Evolutionary conservation across 1,140 invertebrate genomes (phyloP), one percentile per base, ranked within the genome.

Genomic region (Arion vulgaris): DNA sequence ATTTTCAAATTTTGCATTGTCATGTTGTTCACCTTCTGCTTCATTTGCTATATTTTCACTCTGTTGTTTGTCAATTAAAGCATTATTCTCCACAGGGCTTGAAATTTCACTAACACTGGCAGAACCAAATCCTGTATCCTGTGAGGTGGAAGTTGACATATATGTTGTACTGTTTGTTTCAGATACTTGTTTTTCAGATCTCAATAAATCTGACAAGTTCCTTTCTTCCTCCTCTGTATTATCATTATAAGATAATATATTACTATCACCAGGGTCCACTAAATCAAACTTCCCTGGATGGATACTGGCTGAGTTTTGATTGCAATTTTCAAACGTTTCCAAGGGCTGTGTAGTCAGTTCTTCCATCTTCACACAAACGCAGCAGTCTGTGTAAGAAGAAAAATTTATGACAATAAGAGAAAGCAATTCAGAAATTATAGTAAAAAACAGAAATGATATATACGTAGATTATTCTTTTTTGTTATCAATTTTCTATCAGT

Each of bases 61-160:
- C 53, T 11, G 53, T n/a, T 2, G 5, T 23, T n/a, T 57, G 53
- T n/a, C 53, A 15, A 23, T 23, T 23, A 28, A 26, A 19, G 2
- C 32, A 34, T 49, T 34, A 23, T 17, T 71, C 15, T 80, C 66
- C 1, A 28, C 78, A 45, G 78, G 78, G 41, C 62, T 80, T 0
- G 57, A 53, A 26, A 66, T 51, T n/a, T 71, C 45, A 57, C 62
- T 66, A 28, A 51, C 66, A 71, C 38, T 71, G 23, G 66, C 78
- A 45, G 78, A 80, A 66, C 41, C 39, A 51, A 80, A 80, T 19
- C 78, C 78, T 71, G 78, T 80, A 66, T 80, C 78, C 19, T 51
- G 62, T 34, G 78, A 80, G 2, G 38, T 71, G 34, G 78, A 80
- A 41, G 78, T 19, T 34, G 62, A 51, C 39, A 80, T 36, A 32